A percentile compares a stretch with the other conserved stretches of the same genome.
Conservation (phyloP, 2,113 vertebrate species). For the Tetrao urogallus region DNA sequence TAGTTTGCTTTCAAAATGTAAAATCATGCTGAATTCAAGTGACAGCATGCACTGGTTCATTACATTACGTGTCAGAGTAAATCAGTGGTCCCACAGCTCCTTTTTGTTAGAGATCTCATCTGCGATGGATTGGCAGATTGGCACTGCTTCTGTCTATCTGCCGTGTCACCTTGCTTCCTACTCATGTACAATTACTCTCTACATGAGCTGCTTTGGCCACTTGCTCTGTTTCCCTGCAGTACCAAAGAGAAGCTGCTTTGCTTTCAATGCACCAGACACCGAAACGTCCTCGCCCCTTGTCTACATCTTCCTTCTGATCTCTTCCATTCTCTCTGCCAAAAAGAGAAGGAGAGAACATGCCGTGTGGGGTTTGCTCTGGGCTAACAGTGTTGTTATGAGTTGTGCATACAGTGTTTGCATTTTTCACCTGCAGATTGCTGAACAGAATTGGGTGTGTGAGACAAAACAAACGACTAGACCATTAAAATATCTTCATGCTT, state of each 20-base stretch:
- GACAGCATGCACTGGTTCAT: constrained; percentile 57
- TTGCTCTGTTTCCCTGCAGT: not conserved
- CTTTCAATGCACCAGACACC: not conserved
- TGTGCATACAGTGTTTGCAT: not conserved
- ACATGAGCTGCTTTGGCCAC: not conserved
- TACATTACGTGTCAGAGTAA: constrained; percentile 54
- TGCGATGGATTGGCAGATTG: not conserved
- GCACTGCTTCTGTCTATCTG: constrained; percentile 14
- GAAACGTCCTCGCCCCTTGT: fast-evolving
- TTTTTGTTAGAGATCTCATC: constrained; percentile 44
- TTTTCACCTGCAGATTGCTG: not conserved
- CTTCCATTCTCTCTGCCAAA: not conserved
- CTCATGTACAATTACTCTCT: constrained; percentile 46
- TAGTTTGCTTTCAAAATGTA: constrained; percentile 49
- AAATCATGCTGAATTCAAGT: constrained; percentile 44
- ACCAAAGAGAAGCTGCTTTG: not conserved
- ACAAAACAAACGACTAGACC: not conserved
- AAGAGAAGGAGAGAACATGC: not conserved
- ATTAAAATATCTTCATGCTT: not conserved
- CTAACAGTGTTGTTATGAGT: not conserved
- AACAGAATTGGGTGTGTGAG: not conserved
- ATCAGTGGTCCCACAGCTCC: constrained; percentile 30
- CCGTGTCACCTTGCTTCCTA: constrained; percentile 16
- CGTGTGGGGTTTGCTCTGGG: not conserved
- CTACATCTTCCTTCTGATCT: not conserved